Evolutionary conservation across 1,140 invertebrate species (phyloP).

Genomic region (Leptestheria dahalacensis): DNA sequence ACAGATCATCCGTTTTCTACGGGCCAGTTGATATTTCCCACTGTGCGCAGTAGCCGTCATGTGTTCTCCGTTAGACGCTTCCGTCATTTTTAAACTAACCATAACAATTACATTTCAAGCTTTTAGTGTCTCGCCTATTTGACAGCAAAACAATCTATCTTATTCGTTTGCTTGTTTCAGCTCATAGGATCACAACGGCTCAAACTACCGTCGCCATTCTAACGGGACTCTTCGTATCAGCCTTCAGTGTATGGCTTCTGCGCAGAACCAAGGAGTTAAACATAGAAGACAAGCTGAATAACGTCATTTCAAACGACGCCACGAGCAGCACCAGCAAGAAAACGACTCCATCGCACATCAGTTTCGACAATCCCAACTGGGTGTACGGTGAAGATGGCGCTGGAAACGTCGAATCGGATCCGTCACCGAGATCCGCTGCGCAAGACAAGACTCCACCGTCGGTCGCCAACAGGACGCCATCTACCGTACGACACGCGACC

Average conservation of each 20-base stretch:
- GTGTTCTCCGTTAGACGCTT: no score
- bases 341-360: background rate
- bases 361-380: constrained; percentile 10
- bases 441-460: background rate
- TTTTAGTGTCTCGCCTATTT: no score
- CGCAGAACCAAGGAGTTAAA: background rate
- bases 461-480: background rate
- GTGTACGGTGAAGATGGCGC: constrained; percentile 6
- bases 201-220: constrained; percentile 3
- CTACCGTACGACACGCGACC: constrained; percentile 5
- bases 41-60: no score
- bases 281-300: background rate
- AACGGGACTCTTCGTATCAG: background rate
- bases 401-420: background rate
- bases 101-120: no score
- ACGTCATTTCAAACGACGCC: background rate
- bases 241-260: background rate
- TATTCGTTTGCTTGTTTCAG: background rate
- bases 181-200: background rate
- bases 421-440: background rate
- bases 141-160: no score
- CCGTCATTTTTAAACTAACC: no score
- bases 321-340: background rate
- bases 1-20: no score
- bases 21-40: no score